These are phyloP conservation scores for Pseudonaja textilis DNA, from an alignment of 2,113 vertebrate genomes.

Conservation along the genomic window DNA sequence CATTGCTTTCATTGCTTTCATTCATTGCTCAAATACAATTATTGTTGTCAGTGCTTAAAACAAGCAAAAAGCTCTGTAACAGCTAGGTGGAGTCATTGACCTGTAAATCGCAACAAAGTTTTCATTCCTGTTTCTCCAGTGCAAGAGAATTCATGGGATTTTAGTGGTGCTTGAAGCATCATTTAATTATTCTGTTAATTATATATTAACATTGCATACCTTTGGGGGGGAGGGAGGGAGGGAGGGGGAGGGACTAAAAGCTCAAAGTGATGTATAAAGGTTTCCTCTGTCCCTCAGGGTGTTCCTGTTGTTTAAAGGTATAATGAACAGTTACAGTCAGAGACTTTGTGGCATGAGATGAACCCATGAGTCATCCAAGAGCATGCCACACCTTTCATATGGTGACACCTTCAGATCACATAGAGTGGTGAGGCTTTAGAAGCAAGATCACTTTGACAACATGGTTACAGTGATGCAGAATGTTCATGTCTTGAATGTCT, in stretches of 20 bases:
- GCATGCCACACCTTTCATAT: neutral
- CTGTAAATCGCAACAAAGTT: slow-evolving; percentile 5
- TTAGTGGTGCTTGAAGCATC: neutral
- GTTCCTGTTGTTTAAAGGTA: neutral
- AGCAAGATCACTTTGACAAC: neutral
- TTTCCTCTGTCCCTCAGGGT: neutral
- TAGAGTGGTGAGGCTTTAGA: neutral
- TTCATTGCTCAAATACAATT: neutral
- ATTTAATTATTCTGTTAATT: neutral
- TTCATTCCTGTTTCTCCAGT: neutral
- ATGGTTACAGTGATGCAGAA: neutral
- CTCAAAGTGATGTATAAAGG: neutral
- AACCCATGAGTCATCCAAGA: neutral
- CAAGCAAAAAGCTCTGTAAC: slow-evolving; percentile 8
- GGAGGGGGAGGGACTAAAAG: neutral
- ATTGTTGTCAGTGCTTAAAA: neutral
- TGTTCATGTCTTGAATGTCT: neutral
- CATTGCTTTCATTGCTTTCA: neutral
- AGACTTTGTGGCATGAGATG: neutral
- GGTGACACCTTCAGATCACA: neutral
- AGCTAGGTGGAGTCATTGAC: slow-evolving; percentile 62
- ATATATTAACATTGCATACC: neutral
- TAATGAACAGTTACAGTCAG: neutral
- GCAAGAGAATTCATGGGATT: neutral
- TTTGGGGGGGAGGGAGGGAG: neutral